Percentiles rank a stretch among this genome's conserved stretches.
These are phyloP conservation scores for Elysia chlorotica DNA, from an alignment of 1,140 invertebrate species.

Conservation along the genomic window DNA sequence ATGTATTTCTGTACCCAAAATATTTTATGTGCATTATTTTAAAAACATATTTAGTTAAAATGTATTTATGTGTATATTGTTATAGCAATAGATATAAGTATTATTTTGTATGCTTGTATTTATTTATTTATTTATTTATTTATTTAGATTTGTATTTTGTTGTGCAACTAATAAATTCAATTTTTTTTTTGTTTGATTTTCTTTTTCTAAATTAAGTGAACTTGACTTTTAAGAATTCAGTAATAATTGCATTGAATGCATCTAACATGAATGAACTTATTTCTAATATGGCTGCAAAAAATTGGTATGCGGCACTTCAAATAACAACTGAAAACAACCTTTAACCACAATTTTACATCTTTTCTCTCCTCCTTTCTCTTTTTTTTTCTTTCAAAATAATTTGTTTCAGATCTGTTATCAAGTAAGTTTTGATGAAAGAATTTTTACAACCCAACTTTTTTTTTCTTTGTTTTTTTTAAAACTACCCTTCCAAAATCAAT, in stretches of 20 bases:
- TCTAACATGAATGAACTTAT: background rate
- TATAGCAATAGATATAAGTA: no score
- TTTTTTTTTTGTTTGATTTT: no score
- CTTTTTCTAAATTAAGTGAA: background rate
- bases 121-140: no score
- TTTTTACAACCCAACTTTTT: background rate
- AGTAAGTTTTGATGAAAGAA: background rate
- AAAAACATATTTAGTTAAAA: no score
- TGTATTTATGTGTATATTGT: no score
- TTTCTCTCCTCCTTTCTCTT: background rate
- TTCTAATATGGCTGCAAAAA: constrained; percentile 31
- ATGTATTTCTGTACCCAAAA: no score
- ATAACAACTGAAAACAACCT: background rate
- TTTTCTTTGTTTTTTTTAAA: constrained; percentile 7
- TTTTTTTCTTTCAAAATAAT: background rate
- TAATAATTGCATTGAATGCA: background rate
- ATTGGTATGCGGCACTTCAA: constrained; percentile 43
- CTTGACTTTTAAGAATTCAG: background rate
- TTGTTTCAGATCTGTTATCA: constrained; percentile 14
- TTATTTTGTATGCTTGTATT: no score
- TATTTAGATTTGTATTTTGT: no score
- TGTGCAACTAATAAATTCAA: no score
- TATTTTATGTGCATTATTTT: no score
- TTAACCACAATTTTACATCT: background rate
- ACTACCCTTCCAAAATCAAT: no score